Evolutionary conservation across 2,113 vertebrate species (phyloP), one percentile per base, ranked within the genome.

Genomic region (Rhipidura dahli): DNA sequence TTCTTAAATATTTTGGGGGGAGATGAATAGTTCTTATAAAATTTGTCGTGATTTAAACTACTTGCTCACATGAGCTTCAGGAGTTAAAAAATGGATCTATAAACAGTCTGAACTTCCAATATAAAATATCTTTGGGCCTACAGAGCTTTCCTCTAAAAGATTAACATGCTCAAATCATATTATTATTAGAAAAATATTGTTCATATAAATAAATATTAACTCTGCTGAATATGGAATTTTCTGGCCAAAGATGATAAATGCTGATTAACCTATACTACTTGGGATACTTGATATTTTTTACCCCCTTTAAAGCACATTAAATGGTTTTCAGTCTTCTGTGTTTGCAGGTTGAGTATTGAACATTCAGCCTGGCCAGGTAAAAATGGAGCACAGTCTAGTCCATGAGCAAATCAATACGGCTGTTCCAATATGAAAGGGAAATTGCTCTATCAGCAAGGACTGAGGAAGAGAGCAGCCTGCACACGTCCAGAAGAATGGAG

Each of bases 351-450:
- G 22, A 72, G 26, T 26, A 68, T 3, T n/a, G 47, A 64, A 27
- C 13, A 35, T 9, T 14, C 17, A 89, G 7, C 9, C 8, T 21
- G 18, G 5, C 16, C 10, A 13, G 11, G 31, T 56, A 13, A 80
- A 88, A 79, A 37, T 16, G 2, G 11, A 59, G 3, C 4, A 18
- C 15, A 44, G 26, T 70, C 35, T 15, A 56, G 14, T 56, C 40
- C 23, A 19, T 20, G 10, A 53, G 19, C 15, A 75, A 83, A 71
- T 9, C 0, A 0, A 26, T 54, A 27, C 8, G 11, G 2, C 2
- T 71, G 22, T 30, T 65, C 57, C 39, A 60, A 26, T 11, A 83
- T 0, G 7, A 83, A 83, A 53, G 7, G 31, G 87, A 78, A 84
- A 44, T 4, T 27, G 13, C 4, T 61, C 7, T 27, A 19, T 24